Evolutionary conservation across 1,140 invertebrate species (phyloP), one percentile per base, ranked within the genome.

Genomic region (Zaprionus davidi): DNA sequence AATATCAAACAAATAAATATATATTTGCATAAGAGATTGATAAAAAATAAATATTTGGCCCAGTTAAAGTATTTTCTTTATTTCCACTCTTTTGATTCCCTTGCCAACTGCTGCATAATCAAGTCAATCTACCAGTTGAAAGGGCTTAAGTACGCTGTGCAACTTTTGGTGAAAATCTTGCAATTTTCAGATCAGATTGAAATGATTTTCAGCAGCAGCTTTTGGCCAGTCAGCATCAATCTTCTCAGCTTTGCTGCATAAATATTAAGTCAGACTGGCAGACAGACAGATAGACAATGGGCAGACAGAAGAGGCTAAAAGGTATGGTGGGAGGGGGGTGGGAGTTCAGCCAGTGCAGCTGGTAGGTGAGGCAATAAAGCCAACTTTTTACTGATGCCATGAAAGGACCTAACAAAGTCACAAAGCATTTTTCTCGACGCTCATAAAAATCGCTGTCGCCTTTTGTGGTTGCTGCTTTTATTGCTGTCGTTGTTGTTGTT

Each of bases 391-490:
- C 80, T 84, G 85, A 79, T 79, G 79, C 79, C 81, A 88, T 82
- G 79, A 90, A 90, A 90, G 84, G 46, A 82, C 82, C 81, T 90
- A 85, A 90, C 78, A 88, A 90, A 88, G 86, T 90, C 85, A 82
- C 85, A 90, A 88, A 84, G 81, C 81, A 88, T 87, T 87, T 83
- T 68, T 71, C 73, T 81, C 70, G 70, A 81, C 65, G 84, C 66
- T 77, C 82, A 87, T 86, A 81, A 79, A 82, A 86, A 86, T 64
- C 22, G 69, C 68, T 83, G 80, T 83, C 63, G 63, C 20, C 71
- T 58, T 57, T 74, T 74, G 63, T 67, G 60, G 67, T 59, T 72
- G 60, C 63, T 66, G 65, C 70, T 63, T 67, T 62, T 60, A 51
- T 62, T n/a, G n/a, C 49, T 56, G 38, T 59, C 64, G 38, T 13